Conservation (phyloP, 2,888 invertebrate genomes). For the Acronicta psi region DNA sequence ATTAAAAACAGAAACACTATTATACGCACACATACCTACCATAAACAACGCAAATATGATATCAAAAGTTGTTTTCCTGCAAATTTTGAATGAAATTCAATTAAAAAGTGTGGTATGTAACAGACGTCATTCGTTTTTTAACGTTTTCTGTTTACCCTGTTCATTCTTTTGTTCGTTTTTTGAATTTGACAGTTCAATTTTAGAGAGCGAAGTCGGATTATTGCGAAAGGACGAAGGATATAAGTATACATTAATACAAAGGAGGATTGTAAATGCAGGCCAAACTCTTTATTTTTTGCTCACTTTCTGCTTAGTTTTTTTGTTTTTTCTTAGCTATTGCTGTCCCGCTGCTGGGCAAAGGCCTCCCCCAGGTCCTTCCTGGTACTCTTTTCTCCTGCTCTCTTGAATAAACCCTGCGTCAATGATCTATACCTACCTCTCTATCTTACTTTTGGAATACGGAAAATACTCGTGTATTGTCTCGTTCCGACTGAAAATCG, state of each 20-base stretch:
- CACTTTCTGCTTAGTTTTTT: too few species aligned
- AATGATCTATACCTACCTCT: too few species aligned
- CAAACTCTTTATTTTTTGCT: too few species aligned
- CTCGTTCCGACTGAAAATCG: too few species aligned
- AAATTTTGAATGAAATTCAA: slow-evolving; percentile 63
- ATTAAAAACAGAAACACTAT: slow-evolving; percentile 14
- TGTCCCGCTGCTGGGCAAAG: too few species aligned
- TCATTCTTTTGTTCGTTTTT: slow-evolving; percentile 56
- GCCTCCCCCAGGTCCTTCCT: too few species aligned
- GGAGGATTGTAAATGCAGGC: too few species aligned
- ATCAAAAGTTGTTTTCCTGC: slow-evolving; percentile 42
- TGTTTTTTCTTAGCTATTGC: too few species aligned
- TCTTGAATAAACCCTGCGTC: too few species aligned
- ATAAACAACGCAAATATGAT: slow-evolving; percentile 29
- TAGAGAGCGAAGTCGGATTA: slow-evolving; percentile 49
- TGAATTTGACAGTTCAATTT: slow-evolving; percentile 68
- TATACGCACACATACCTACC: slow-evolving; percentile 4
- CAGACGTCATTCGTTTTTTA: slow-evolving; percentile 62
- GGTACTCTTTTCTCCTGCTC: too few species aligned
- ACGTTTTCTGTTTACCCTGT: slow-evolving; percentile 56
- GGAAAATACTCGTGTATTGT: too few species aligned
- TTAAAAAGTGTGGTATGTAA: slow-evolving; percentile 61
- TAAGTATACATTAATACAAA: slow-evolving; percentile 18
- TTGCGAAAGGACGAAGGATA: slow-evolving; percentile 28
- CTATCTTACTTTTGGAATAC: too few species aligned